A percentile compares a stretch with the other conserved stretches of the same genome.
phyloP scores from a whole-genome alignment of 2,888 invertebrate species.

The Iselma pallidipennis region DNA sequence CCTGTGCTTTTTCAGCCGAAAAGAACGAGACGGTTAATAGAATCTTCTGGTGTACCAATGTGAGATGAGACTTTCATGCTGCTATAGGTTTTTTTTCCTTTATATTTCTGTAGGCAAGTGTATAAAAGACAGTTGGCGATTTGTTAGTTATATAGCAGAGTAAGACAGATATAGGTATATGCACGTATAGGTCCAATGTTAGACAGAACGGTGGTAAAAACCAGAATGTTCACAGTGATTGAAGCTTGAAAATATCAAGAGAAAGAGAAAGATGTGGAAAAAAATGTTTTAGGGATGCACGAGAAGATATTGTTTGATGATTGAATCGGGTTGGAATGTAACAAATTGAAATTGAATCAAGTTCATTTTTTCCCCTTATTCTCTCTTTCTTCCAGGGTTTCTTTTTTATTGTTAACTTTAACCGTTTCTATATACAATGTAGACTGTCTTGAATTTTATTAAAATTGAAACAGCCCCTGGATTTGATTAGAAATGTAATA shows the following conservation, averaged over 20 bases:
- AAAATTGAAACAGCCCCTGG: too few relatives aligned
- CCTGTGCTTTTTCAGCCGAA: background rate
- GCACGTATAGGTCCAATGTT: background rate
- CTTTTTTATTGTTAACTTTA: background rate
- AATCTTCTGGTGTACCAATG: background rate
- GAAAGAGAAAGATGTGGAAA: background rate
- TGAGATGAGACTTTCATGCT: conserved; percentile 1
- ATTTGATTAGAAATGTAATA: background rate
- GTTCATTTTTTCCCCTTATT: conserved; percentile 1
- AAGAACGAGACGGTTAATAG: conserved; percentile 5
- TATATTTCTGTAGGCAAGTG: background rate
- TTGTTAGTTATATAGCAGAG: background rate
- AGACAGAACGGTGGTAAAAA: background rate
- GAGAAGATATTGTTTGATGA: conserved; percentile 15
- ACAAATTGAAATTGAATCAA: conserved; percentile 24
- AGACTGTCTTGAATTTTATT: too few relatives aligned
- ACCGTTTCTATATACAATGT: too few relatives aligned
- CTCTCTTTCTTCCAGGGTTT: background rate
- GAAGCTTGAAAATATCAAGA: background rate
- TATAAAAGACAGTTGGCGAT: background rate
- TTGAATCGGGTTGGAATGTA: conserved; percentile 19
- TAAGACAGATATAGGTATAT: background rate
- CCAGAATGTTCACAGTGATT: background rate
- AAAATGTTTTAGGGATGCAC: conserved; percentile 19
- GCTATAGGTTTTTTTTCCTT: background rate